A percentile compares a stretch with the other conserved stretches of the same genome.
These are phyloP conservation scores for Chloebia gouldiae DNA, from an alignment of 2,113 vertebrate genomes.

Conservation along the genomic window DNA sequence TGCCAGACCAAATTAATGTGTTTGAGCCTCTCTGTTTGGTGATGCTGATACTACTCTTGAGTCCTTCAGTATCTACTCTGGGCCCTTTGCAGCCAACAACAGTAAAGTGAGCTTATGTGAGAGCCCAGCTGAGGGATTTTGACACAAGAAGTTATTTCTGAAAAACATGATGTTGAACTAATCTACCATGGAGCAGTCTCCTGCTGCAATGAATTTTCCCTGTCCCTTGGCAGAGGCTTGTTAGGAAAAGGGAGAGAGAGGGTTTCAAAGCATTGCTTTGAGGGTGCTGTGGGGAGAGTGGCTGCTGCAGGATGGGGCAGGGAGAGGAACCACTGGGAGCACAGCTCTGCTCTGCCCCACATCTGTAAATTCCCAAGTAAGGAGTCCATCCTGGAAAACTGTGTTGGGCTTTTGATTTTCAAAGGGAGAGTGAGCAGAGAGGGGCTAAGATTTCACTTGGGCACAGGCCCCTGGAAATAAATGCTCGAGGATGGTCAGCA, in stretches of 20 bases:
- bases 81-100: neutral
- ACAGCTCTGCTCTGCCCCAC: neutral
- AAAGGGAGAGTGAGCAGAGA: neutral
- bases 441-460: neutral
- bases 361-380: neutral
- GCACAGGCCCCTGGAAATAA: neutral
- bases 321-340: neutral
- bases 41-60: neutral
- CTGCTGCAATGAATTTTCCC: neutral
- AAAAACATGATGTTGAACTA: neutral
- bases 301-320: neutral
- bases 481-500: neutral
- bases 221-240: neutral
- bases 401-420: neutral
- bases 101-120: neutral
- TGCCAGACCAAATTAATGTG: neutral
- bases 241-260: neutral
- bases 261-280: neutral
- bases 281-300: neutral
- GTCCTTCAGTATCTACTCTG: neutral
- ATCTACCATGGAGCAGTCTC: neutral
- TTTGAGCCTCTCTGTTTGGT: neutral
- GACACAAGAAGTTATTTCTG: neutral
- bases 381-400: neutral
- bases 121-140: conserved; percentile 6